Percentiles rank a stretch among this genome's conserved stretches.
Conservation (phyloP, 2,888 invertebrate genomes). For the Odontothrips loti region DNA sequence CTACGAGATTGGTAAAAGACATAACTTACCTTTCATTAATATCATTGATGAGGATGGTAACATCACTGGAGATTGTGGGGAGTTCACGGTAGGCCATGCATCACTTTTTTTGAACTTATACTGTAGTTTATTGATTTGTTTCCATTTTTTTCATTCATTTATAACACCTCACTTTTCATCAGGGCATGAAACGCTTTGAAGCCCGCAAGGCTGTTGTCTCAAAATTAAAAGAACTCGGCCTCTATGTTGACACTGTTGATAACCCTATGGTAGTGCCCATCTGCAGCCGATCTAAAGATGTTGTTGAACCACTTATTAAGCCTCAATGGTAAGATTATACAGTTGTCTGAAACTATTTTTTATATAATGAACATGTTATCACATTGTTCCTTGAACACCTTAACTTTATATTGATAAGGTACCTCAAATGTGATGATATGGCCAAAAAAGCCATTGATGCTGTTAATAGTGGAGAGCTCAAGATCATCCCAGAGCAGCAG, state of each 20-base stretch:
- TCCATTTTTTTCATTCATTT: neutral
- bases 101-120: slow-evolving; percentile 27
- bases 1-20: slow-evolving; percentile 90
- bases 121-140: neutral
- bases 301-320: slow-evolving; percentile 92
- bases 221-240: slow-evolving; percentile 61
- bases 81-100: slow-evolving; percentile 58
- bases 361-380: neutral
- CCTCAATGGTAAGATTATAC: slow-evolving; percentile 77
- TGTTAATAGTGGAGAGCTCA: slow-evolving; percentile 73
- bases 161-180: no score
- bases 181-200: slow-evolving; percentile 88
- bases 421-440: slow-evolving; percentile 86
- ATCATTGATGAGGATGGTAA: slow-evolving; percentile 89
- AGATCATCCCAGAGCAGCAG: slow-evolving; percentile 86
- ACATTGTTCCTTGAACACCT: slow-evolving; percentile 4
- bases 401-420: slow-evolving; percentile 49
- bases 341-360: neutral
- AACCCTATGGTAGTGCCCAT: slow-evolving; percentile 96
- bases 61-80: slow-evolving; percentile 72
- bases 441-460: slow-evolving; percentile 77
- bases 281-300: slow-evolving; percentile 93
- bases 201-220: slow-evolving; percentile 78
- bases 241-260: slow-evolving; percentile 76
- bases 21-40: slow-evolving; percentile 78